These are phyloP conservation scores for Thelaira solivaga DNA, from an alignment of 2,888 invertebrate genomes.

Conservation along the genomic window DNA sequence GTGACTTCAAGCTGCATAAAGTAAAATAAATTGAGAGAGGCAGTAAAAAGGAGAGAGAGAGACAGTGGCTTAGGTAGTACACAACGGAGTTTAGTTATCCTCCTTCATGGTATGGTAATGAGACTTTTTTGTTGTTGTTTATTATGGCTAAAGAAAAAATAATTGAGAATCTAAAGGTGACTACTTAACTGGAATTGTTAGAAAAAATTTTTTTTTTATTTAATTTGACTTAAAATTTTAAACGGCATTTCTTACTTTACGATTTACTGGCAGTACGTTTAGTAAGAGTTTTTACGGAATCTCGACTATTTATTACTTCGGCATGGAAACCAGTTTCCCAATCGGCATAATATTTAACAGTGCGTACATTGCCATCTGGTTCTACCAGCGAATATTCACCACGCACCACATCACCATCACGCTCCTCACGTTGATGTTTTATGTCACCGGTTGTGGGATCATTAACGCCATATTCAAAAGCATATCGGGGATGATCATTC, in stretches of 20 bases:
- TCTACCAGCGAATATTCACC: conserved; percentile 84
- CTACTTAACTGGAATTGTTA: conserved; percentile 55
- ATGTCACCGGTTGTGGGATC: conserved; percentile 86
- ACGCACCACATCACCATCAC: conserved; percentile 85
- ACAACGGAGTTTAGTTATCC: no score
- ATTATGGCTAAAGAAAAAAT: conserved; percentile 43
- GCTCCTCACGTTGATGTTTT: conserved; percentile 85
- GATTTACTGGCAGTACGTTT: conserved; percentile 70
- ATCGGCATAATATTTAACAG: conserved; percentile 86
- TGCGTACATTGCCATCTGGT: conserved; percentile 86
- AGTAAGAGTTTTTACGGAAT: conserved; percentile 75
- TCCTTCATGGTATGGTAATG: conserved; percentile 35
- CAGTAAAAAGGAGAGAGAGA: neutral
- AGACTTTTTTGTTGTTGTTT: conserved; percentile 30
- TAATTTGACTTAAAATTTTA: conserved; percentile 56
- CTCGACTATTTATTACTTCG: conserved; percentile 83
- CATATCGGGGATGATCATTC: conserved; percentile 84
- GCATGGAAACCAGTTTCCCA: conserved; percentile 89
- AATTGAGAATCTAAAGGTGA: conserved; percentile 60
- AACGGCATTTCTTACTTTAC: conserved; percentile 68
- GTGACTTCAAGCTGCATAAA: conserved; percentile 9
- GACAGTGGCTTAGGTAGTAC: neutral
- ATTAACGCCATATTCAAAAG: conserved; percentile 85
- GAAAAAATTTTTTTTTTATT: neutral
- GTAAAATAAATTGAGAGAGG: neutral